phyloP scores from a whole-genome alignment of 2,113 vertebrate genomes.

The Notechis scutatus region DNA sequence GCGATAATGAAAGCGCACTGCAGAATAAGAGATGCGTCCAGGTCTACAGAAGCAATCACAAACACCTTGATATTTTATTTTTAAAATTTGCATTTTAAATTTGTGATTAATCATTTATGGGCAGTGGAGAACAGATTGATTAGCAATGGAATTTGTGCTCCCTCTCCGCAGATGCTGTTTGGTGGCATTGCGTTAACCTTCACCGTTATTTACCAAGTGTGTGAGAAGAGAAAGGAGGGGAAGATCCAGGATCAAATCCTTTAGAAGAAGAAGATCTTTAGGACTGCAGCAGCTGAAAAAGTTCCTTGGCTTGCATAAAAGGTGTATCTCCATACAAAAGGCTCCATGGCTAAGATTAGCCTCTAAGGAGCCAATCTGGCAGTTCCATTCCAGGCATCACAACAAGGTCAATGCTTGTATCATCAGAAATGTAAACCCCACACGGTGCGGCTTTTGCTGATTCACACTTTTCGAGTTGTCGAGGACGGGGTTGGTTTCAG shows the following conservation, averaged over 20 bases:
- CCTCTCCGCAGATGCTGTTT: fast-evolving
- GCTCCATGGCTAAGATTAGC: constrained; percentile 20
- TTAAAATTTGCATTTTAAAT: background rate
- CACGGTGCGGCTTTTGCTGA: constrained; percentile 56
- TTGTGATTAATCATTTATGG: background rate
- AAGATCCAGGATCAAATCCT: background rate
- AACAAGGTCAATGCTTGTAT: constrained; percentile 65
- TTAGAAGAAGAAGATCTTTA: background rate
- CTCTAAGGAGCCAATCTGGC: constrained; percentile 46
- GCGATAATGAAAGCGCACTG: background rate
- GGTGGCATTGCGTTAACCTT: background rate
- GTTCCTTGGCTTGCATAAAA: background rate
- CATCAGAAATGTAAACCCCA: constrained; percentile 58
- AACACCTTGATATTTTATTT: background rate
- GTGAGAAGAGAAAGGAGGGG: background rate
- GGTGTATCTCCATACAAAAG: background rate
- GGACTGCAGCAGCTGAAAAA: constrained; percentile 33
- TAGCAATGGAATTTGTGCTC: background rate
- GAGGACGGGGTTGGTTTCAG: constrained; percentile 49
- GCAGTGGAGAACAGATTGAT: background rate
- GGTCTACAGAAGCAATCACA: background rate
- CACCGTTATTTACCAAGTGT: background rate
- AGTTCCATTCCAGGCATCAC: constrained; percentile 40
- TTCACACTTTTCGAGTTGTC: constrained; percentile 50
- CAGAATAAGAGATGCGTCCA: background rate